These are phyloP conservation scores for Macquaria ambigua DNA, from an alignment of 2,113 vertebrate genomes.

Conservation along the genomic window DNA sequence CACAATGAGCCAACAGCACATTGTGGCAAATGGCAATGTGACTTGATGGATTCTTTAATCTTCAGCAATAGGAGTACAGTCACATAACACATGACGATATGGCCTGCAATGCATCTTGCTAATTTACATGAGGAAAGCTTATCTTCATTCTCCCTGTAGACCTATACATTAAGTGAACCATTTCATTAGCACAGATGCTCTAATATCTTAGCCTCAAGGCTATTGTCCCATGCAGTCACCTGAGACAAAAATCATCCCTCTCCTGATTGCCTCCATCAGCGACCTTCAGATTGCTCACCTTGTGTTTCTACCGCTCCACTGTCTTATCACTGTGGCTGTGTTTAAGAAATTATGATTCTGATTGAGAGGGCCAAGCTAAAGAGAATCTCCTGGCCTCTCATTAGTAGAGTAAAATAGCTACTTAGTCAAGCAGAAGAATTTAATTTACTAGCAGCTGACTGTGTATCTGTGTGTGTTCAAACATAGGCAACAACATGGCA, in stretches of 20 bases:
- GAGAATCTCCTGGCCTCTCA: slow-evolving; percentile 19
- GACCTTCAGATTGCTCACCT: slow-evolving; percentile 27
- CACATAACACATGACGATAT: neutral
- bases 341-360: slow-evolving; percentile 41
- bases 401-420: slow-evolving; percentile 47
- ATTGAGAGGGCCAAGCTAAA: slow-evolving; percentile 46
- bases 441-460: slow-evolving; percentile 31
- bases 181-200: slow-evolving; percentile 26
- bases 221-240: slow-evolving; percentile 8
- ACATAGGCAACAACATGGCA: neutral
- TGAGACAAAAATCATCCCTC: neutral
- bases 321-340: neutral
- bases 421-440: slow-evolving; percentile 42
- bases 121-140: slow-evolving; percentile 15
- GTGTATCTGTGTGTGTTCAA: neutral
- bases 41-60: slow-evolving; percentile 19
- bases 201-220: slow-evolving; percentile 13
- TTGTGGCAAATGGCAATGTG: neutral
- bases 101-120: neutral
- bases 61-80: neutral
- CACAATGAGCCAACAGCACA: neutral
- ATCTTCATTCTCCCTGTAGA: neutral
- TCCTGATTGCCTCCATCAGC: slow-evolving; percentile 40
- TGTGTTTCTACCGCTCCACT: neutral
- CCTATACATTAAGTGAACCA: neutral